These are phyloP conservation scores for Microchirus variegatus DNA, from an alignment of 2,797 vertebrate genomes.

Conservation along the genomic window DNA sequence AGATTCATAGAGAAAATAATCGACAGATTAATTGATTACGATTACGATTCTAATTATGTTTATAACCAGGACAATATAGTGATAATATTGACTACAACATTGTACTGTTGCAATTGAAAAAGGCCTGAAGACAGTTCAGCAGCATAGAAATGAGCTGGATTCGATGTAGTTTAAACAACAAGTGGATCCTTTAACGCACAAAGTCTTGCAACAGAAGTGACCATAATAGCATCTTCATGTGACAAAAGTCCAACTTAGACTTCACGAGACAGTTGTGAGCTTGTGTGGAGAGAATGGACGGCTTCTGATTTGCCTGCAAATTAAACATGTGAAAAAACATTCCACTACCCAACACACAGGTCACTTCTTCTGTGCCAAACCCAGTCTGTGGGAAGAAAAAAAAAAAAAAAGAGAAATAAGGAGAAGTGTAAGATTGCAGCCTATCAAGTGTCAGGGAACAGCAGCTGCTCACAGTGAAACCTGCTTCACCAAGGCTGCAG, in stretches of 20 bases:
- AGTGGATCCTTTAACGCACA: slow-evolving; percentile 14
- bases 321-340: slow-evolving; percentile 31
- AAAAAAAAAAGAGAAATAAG: neutral
- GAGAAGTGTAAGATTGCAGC: slow-evolving; percentile 26
- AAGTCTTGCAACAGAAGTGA: neutral
- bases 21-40: no score
- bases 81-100: no score
- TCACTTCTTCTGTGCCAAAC: slow-evolving; percentile 19
- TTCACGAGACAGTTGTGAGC: neutral
- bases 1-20: no score
- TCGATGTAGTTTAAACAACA: neutral
- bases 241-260: neutral
- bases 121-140: neutral
- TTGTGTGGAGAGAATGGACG: slow-evolving; percentile 13
- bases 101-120: no score
- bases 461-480: slow-evolving; percentile 32
- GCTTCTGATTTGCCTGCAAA: slow-evolving; percentile 28
- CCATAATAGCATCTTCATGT: neutral
- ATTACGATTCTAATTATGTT: no score
- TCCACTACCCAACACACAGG: slow-evolving; percentile 9
- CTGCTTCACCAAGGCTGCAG: slow-evolving; percentile 22
- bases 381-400: neutral
- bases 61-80: no score
- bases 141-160: slow-evolving; percentile 1
- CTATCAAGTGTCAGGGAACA: slow-evolving; percentile 44